These are phyloP conservation scores for Neopelma chrysocephalum DNA, from an alignment of 2,797 vertebrate genomes.

Conservation along the genomic window DNA sequence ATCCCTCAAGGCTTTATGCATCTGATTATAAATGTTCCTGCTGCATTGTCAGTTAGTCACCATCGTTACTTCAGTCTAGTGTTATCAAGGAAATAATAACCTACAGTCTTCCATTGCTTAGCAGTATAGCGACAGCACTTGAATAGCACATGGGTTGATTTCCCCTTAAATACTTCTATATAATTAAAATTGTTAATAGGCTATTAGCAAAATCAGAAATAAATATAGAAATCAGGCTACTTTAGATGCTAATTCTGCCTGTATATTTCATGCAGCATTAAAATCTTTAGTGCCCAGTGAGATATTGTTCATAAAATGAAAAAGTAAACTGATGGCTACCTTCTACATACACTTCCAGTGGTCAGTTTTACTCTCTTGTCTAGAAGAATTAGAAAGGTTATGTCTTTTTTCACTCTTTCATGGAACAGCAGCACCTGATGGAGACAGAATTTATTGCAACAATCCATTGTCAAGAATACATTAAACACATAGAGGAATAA, in stretches of 20 bases:
- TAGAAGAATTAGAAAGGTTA: neutral
- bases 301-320: neutral
- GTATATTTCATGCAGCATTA: neutral
- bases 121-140: neutral
- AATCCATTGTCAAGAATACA: neutral
- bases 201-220: neutral
- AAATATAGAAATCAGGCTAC: neutral
- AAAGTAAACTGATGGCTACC: neutral
- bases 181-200: neutral
- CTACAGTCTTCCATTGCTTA: neutral
- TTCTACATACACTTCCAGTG: neutral
- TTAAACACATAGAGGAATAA: neutral
- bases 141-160: neutral
- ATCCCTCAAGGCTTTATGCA: slow-evolving; percentile 23
- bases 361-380: neutral
- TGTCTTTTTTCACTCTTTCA: neutral
- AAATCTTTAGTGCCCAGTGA: neutral
- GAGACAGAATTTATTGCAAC: slow-evolving; percentile 6
- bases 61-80: neutral
- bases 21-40: slow-evolving; percentile 34
- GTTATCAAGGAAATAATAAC: slow-evolving; percentile 28
- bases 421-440: neutral
- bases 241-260: neutral
- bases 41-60: neutral
- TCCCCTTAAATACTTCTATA: neutral